A percentile compares a stretch with the other conserved stretches of the same genome.
These are phyloP conservation scores for Anarhynchus alexandrinus DNA, from an alignment of 2,113 vertebrate genomes.

Conservation along the genomic window DNA sequence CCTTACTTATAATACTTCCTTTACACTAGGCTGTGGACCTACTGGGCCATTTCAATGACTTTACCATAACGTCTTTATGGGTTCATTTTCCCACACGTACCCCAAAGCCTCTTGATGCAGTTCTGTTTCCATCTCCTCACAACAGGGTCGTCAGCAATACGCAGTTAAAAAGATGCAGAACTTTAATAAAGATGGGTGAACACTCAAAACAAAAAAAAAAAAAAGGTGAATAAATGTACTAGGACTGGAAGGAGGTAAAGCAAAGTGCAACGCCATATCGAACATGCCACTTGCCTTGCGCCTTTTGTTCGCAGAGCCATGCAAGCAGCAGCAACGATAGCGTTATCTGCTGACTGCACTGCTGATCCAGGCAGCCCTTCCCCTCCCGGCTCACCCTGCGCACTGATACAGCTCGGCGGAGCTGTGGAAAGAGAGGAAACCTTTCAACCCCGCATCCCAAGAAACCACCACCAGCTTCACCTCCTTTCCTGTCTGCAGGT, in stretches of 20 bases:
- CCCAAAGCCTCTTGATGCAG: not conserved
- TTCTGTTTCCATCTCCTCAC: not conserved
- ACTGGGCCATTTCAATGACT: not conserved
- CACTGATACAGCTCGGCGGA: not conserved
- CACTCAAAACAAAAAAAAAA: not conserved
- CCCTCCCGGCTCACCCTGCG: not conserved
- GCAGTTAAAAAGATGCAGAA: not conserved
- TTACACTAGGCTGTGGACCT: not conserved
- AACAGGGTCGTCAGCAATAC: not conserved
- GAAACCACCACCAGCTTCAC: not conserved
- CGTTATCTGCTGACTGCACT: not conserved
- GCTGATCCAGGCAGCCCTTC: not conserved
- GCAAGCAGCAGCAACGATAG: not conserved
- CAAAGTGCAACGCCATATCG: not conserved
- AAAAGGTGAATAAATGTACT: not conserved
- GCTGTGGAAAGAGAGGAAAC: not conserved
- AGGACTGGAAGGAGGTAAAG: not conserved
- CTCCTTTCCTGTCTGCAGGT: not conserved
- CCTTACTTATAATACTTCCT: not conserved
- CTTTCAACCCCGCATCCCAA: not conserved
- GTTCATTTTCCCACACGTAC: accelerated
- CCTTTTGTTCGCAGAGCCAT: not conserved
- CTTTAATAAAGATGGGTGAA: not conserved
- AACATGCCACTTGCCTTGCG: not conserved
- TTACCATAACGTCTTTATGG: not conserved